Evolutionary conservation across 1,140 invertebrate species (phyloP).

Genomic region (Aphis craccivora): DNA sequence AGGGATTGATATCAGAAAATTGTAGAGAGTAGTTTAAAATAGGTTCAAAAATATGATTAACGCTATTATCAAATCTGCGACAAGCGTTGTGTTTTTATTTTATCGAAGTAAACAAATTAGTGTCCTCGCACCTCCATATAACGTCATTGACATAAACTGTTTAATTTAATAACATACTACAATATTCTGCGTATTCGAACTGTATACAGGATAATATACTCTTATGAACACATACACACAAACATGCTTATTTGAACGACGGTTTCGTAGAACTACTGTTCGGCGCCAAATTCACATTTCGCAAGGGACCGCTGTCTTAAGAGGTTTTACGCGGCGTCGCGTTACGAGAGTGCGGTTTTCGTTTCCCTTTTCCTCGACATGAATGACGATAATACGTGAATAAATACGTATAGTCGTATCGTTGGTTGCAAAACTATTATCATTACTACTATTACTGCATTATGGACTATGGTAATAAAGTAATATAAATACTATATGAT

Average conservation of each 20-base stretch:
- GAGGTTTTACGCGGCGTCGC: neutral
- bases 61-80: no score
- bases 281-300: neutral
- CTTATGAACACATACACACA: neutral
- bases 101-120: neutral
- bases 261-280: neutral
- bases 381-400: neutral
- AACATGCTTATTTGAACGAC: neutral
- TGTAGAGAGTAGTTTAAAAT: no score
- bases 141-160: neutral
- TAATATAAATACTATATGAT: slow-evolving; percentile 15
- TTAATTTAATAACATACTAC: neutral
- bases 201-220: neutral
- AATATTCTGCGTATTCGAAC: neutral
- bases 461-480: neutral
- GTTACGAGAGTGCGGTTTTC: neutral
- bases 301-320: neutral
- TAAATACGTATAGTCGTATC: neutral
- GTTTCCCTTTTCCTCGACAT: no score
- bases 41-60: no score
- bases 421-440: neutral
- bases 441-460: neutral
- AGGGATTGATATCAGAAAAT: no score
- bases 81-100: neutral
- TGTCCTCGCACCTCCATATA: neutral